phyloP scores from a whole-genome alignment of 2,888 invertebrate species.

The Pristionchus mayeri region DNA sequence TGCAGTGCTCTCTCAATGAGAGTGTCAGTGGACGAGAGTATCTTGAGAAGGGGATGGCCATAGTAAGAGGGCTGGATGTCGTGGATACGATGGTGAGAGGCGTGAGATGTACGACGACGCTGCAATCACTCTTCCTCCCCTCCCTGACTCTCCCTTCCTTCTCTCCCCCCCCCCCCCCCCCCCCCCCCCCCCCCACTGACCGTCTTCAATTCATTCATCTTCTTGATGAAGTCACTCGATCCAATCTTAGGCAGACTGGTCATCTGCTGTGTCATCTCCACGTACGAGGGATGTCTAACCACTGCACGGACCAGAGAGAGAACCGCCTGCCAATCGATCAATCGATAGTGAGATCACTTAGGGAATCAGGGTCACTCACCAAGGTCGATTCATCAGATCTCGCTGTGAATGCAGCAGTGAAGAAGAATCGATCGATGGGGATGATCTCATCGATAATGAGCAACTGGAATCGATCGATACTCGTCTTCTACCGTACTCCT shows the following conservation, averaged over 20 bases:
- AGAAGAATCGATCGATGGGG: constrained; percentile 49
- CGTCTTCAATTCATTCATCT: constrained; percentile 3
- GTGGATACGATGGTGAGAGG: neutral
- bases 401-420: constrained; percentile 32
- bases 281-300: neutral
- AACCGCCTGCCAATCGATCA: neutral
- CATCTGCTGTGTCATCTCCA: neutral
- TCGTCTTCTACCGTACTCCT: neutral
- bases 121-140: neutral
- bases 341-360: neutral
- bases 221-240: constrained; percentile 49
- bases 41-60: constrained; percentile 34
- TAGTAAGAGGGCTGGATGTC: constrained; percentile 21
- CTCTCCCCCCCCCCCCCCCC: neutral
- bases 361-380: neutral
- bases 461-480: neutral
- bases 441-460: constrained; percentile 20
- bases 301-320: constrained; percentile 35
- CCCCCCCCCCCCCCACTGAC: neutral
- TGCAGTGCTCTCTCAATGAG: constrained; percentile 44
- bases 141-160: neutral
- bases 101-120: neutral
- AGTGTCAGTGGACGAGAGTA: constrained; percentile 38
- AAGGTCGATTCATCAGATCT: constrained; percentile 42
- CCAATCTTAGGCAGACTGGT: constrained; percentile 8